Percentiles rank a stretch among this genome's conserved stretches.
phyloP scores from a whole-genome alignment of 2,888 invertebrate genomes.

The Trissolcus brochymenae region DNA sequence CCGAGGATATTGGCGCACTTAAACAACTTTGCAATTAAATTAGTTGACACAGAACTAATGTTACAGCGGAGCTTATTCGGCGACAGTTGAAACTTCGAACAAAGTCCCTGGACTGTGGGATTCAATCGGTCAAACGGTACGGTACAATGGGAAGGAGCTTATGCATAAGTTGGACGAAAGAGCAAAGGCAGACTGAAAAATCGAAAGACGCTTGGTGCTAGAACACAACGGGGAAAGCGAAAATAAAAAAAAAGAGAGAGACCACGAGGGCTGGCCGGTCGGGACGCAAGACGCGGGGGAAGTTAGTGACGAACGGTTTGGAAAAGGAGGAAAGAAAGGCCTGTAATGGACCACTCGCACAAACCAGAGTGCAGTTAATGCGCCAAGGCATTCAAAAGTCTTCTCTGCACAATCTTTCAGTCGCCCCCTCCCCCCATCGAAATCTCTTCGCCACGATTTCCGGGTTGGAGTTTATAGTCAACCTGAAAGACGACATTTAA shows the following conservation, averaged over 20 bases:
- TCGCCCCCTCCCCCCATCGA: constrained; percentile 16
- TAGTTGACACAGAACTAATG: constrained; percentile 25
- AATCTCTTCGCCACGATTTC: constrained; percentile 46
- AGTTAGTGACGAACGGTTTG: constrained; percentile 35
- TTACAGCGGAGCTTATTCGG: constrained; percentile 6
- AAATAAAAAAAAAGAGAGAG: constrained; percentile 21
- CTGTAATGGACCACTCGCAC: constrained; percentile 67
- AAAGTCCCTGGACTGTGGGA: neutral
- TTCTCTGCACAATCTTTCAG: constrained; percentile 42
- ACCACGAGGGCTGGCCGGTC: constrained; percentile 32
- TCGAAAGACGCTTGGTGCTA: constrained; percentile 48
- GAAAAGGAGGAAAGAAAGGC: constrained; percentile 57
- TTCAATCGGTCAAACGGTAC: constrained; percentile 39
- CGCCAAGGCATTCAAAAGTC: constrained; percentile 62
- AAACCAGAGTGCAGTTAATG: constrained; percentile 63
- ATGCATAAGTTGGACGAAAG: constrained; percentile 38
- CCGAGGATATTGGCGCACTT: neutral
- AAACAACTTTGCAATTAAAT: constrained; percentile 32
- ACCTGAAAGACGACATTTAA: constrained; percentile 37
- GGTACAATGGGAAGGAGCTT: constrained; percentile 32
- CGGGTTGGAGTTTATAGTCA: constrained; percentile 39
- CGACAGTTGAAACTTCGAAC: constrained; percentile 1
- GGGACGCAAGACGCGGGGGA: constrained; percentile 19
- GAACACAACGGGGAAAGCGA: constrained; percentile 48
- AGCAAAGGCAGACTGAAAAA: constrained; percentile 57